phyloP scores from a whole-genome alignment of 2,797 vertebrate species.

The Hephaestus fuliginosus region DNA sequence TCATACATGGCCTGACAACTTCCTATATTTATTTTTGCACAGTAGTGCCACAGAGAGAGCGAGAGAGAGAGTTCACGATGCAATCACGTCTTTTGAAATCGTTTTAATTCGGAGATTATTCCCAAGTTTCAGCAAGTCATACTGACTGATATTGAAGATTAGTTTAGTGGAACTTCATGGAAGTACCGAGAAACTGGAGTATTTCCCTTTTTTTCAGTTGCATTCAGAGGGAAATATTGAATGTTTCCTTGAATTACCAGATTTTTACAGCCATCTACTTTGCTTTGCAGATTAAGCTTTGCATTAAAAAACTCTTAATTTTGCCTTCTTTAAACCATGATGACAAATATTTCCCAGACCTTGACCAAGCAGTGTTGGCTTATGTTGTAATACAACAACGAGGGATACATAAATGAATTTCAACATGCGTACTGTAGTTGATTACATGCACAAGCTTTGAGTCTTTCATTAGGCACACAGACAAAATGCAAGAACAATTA shows the following conservation, averaged over 20 bases:
- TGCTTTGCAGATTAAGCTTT: neutral
- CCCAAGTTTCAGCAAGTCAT: neutral
- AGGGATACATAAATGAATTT: constrained; percentile 13
- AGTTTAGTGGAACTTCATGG: neutral
- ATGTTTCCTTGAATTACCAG: neutral
- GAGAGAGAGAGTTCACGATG: neutral
- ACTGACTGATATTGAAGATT: constrained; percentile 5
- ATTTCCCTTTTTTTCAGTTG: neutral
- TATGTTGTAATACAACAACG: neutral
- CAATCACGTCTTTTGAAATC: constrained; percentile 8
- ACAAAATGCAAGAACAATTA: neutral
- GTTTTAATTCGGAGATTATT: constrained; percentile 29
- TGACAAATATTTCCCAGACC: neutral
- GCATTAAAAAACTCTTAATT: neutral
- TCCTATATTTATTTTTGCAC: constrained; percentile 24
- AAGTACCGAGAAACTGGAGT: neutral
- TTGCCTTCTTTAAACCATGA: neutral
- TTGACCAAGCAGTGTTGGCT: neutral
- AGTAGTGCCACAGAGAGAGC: neutral
- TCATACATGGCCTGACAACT: constrained; percentile 18
- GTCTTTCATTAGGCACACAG: constrained; percentile 4
- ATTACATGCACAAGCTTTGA: constrained; percentile 14
- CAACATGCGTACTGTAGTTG: neutral
- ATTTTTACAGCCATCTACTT: neutral
- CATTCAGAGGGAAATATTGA: neutral